These are phyloP conservation scores for Myotis vivesi DNA, from an alignment of 2,797 vertebrate species.

Conservation along the genomic window DNA sequence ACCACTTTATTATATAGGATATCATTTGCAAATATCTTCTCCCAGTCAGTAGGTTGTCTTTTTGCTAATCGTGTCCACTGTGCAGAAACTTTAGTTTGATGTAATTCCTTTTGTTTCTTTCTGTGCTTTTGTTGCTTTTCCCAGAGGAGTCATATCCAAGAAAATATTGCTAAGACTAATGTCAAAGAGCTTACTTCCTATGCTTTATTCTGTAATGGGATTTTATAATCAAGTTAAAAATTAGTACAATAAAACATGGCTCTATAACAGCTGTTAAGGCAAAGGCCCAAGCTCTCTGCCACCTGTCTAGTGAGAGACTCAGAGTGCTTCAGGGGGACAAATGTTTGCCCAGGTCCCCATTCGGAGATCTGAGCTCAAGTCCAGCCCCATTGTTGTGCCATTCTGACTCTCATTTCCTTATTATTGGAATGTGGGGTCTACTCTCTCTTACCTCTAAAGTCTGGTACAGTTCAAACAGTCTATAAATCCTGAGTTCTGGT, in stretches of 20 bases:
- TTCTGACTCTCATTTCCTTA: neutral
- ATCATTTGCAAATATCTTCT: neutral
- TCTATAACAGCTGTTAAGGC: neutral
- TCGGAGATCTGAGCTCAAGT: neutral
- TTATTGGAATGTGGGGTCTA: neutral
- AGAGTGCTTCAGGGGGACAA: neutral
- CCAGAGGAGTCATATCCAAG: neutral
- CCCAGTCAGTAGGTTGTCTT: neutral
- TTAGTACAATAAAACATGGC: neutral
- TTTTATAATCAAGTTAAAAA: neutral
- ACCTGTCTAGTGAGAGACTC: neutral
- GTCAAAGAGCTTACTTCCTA: neutral
- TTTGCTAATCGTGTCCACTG: neutral
- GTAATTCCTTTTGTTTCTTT: neutral
- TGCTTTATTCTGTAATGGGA: neutral
- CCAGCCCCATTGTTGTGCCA: neutral
- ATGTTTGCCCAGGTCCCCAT: too few relatives aligned
- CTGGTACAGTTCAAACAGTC: neutral
- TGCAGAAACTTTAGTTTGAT: neutral
- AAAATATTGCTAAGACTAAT: neutral
- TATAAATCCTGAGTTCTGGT: neutral
- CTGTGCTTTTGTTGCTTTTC: neutral
- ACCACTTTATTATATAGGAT: neutral
- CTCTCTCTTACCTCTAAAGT: neutral
- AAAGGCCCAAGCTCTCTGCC: neutral